Base-by-base conservation (phyloP, 2,797 vertebrate genomes). In the Syngnathus rostellatus region DNA sequence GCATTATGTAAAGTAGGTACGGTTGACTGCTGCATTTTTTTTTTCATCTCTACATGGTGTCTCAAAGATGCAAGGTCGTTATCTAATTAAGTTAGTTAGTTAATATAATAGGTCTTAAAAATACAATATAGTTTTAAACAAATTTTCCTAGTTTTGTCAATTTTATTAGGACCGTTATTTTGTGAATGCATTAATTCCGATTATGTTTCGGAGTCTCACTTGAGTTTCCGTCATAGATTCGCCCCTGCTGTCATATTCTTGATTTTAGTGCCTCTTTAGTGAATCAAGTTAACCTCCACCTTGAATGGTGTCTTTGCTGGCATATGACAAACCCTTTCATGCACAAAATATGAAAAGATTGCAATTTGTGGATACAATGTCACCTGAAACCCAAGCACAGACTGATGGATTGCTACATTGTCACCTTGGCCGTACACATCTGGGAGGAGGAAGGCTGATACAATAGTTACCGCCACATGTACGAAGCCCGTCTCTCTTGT, bases 351-450 rank as follows among this genome's bases (percentile, higher is more conserved):
- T 63, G 54, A 69, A 73, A 67, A 68, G 12, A 71, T 50, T 62
- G 62, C 66, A 66, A 45, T 74, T 67, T 63, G 25, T 39, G 43
- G 68, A 58, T 72, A 78, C 64, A 75, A 60, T 80, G 72, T 85
- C 67, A 65, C 71, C 67, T 62, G 54, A 68, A 68, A 77, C 67
- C 64, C 72, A 40, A 63, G 45, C 19, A 31, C 21, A 23, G 75
- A 73, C 65, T 25, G 48, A 59, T 62, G 21, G 50, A 68, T 66
- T 66, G 66, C 75, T 70, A 67, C 72, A 57, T 57, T 1, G n/a
- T 77, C 72, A 72, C 72, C 72, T 66, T 72, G 68, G 65, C 72
- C 73, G 74, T 61, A 55, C 64, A 71, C 57, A 73, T 79, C 71
- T 81, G 63, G 68, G 70, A 19, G 68, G 68, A 62, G 64, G 60